Evolutionary conservation across 2,888 invertebrate genomes (phyloP), one percentile per base, ranked within the genome.

Genomic region (Dyspetes luteomarginatus): DNA sequence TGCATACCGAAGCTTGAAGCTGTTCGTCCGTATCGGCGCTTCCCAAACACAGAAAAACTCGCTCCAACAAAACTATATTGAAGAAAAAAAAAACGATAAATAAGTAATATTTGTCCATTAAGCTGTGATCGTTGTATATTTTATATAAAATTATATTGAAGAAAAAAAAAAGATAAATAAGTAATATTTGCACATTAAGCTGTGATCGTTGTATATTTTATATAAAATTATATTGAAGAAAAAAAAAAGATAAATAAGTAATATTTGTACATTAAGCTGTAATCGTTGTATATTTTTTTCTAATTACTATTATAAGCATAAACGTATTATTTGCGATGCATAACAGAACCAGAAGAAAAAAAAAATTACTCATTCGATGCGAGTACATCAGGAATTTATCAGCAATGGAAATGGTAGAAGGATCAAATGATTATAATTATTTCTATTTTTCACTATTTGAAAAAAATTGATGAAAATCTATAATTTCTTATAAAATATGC

Each of bases 11-110:
- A 88, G 94, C 94, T 92, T 98, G 96, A 73, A 98, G 93, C 89
- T 98, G 96, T 72, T 97, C 97, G 93, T 98, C 98, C 4, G 95
- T 95, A 85, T 98, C 97, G 0, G 97, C 97, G 87, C 96, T 96
- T 17, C 98, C 98, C 85, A 98, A 94, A 62, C 98, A 95, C 74
- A 98, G 93, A 89, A 98, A 96, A 12, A 98, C 98, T 84, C 98
- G 94, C 91, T 98, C 98, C 90, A 98, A 93, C 64, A 98, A 94
- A 92, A 96, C 97, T 97, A 88, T 69, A 93, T 92, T 67, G 68
- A 84, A 85, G 82, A 69, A 82, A 78, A 77, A 78, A 60, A 65
- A 65, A 69, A 17, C 52, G 9, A 48, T 52, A 9, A 22, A 64
- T 30, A 52, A 19, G 48, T 19, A 1, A 48, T 43, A 17, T 24